Evolutionary conservation across 2,113 vertebrate genomes (phyloP), one percentile per base, ranked within the genome.

Genomic region (Callipepla squamata): DNA sequence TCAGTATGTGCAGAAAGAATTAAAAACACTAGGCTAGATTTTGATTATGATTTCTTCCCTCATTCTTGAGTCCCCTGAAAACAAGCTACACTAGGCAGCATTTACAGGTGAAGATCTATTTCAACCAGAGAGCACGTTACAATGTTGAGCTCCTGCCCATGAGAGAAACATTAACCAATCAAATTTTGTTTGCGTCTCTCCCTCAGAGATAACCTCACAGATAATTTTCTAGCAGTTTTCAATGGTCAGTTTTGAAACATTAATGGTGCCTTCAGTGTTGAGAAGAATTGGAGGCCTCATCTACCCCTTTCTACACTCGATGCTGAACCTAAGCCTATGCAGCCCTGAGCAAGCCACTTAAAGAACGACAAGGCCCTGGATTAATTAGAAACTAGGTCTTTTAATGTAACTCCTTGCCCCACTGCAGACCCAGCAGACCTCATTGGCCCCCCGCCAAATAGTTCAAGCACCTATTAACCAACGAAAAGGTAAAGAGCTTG

Each of bases 381-480:
- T 95, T 94, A 95, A 82, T 80, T 86, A 59, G 72, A 78, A 95
- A 89, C 80, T 90, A 61, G 91, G 93, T 82, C 92, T 90, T 91
- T 75, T 44, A 85, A 76, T 1, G 0, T 84, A 93, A 89, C 80
- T 87, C 78, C 74, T 80, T 66, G 63, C 38, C 86, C 87, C 72
- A 48, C 8, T 1, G 1, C 34, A 68, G 91, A 68, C 50, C 81
- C n/a, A 62, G 83, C 58, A 96, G 94, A 80, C 87, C 90, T 95
- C 57, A 2, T 2, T 96, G 97, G 93, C 86, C 72, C 44, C 68
- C 51, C 38, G 82, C 96, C 96, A 97, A 94, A 93, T 94, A 95
- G 95, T 96, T 96, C 88, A 96, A 95, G 96, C 86, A 93, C 93
- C 92, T 97, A 84, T 96, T 97, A 97, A 79, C 90, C 50, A 85